phyloP scores from a whole-genome alignment of 2,888 invertebrate species.

The Ptychoptera albimana region DNA sequence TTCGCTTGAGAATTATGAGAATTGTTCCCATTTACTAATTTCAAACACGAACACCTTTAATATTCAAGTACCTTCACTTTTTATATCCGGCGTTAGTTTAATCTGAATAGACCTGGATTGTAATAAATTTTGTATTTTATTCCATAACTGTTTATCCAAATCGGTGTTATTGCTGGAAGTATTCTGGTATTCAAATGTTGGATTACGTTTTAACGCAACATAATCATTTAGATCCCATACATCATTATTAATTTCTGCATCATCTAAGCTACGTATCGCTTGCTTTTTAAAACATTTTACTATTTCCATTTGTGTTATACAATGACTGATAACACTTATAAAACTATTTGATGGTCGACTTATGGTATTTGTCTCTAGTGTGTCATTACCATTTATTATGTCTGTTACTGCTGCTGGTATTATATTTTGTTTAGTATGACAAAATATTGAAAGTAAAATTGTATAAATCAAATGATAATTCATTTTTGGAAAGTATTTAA shows the following conservation, averaged over 20 bases:
- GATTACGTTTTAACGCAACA: conserved; percentile 18
- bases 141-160: conserved; percentile 19
- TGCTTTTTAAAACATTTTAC: conserved; percentile 30
- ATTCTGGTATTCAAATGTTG: background rate
- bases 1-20: no score
- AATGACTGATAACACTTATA: no score
- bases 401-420: no score
- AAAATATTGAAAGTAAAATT: no score
- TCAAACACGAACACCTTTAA: background rate
- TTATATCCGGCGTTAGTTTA: conserved; percentile 21
- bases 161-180: background rate
- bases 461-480: no score
- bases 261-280: conserved; percentile 27
- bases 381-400: no score
- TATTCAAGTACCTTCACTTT: conserved; percentile 14
- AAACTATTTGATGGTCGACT: no score
- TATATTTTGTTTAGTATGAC: no score
- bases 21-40: no score
- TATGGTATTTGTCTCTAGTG: no score
- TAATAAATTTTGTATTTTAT: conserved; percentile 29
- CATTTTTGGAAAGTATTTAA: no score
- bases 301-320: conserved; percentile 5
- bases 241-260: conserved; percentile 25
- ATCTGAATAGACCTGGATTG: conserved; percentile 30
- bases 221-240: conserved; percentile 24